Conservation (phyloP, 2,797 vertebrate genomes). For the Neomorphus geoffroyi region DNA sequence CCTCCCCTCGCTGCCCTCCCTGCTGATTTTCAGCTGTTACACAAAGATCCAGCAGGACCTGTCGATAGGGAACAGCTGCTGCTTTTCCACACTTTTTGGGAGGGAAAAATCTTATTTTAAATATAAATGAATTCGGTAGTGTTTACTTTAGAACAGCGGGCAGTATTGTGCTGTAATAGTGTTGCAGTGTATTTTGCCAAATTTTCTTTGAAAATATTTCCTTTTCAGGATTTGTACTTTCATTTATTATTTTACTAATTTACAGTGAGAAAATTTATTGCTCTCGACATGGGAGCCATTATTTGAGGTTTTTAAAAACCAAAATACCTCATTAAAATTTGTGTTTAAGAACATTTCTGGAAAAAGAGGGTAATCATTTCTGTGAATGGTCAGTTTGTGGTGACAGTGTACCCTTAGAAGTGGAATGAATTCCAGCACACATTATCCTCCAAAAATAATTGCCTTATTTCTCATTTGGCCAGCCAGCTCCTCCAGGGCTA, state of each 20-base stretch:
- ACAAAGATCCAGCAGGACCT: not conserved
- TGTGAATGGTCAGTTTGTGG: not conserved
- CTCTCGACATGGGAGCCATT: not conserved
- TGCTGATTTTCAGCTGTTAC: not conserved
- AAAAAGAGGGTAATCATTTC: not conserved
- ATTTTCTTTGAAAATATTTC: not conserved
- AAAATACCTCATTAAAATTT: not conserved
- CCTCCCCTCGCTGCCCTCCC: not conserved
- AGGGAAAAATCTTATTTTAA: not conserved
- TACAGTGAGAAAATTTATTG: not conserved
- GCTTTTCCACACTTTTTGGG: not conserved
- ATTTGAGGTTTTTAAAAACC: not conserved
- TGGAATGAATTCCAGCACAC: not conserved
- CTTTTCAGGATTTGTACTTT: not conserved
- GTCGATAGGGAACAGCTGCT: not conserved
- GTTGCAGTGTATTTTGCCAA: not conserved
- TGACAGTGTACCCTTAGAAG: not conserved
- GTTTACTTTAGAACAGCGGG: not conserved
- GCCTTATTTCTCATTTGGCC: not conserved
- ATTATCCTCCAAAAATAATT: not conserved
- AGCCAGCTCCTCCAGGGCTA: not conserved
- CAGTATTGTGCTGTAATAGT: not conserved
- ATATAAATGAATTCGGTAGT: not conserved
- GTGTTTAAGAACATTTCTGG: not conserved
- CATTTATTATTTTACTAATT: not conserved